These are phyloP conservation scores for Enhydra lutris DNA, from an alignment of 2,113 vertebrate species.

Conservation along the genomic window DNA sequence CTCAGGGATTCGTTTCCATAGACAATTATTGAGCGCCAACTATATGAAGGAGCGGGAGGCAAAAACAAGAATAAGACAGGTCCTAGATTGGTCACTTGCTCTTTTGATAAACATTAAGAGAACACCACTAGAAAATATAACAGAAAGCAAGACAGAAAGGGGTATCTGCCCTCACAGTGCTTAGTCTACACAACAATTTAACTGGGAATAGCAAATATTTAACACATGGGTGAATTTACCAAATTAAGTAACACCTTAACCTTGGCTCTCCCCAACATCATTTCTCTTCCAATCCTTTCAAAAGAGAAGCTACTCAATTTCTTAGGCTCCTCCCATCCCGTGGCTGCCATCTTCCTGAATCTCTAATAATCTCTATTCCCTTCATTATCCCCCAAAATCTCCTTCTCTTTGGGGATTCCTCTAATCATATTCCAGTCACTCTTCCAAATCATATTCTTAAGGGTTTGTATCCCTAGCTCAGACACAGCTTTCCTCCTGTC, in stretches of 20 bases:
- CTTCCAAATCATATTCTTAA: not conserved
- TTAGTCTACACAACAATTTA: not conserved
- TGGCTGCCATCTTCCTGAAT: not conserved
- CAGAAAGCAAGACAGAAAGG: not conserved
- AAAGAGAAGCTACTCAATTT: not conserved
- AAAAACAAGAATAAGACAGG: not conserved
- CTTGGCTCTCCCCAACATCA: not conserved
- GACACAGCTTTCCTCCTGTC: not conserved
- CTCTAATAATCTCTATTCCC: not conserved
- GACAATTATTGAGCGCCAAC: not conserved
- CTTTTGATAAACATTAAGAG: not conserved
- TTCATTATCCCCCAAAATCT: not conserved
- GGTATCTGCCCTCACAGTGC: not conserved
- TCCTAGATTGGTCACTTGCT: not conserved
- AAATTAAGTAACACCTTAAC: not conserved
- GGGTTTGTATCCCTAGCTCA: not conserved
- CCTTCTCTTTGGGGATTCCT: not conserved
- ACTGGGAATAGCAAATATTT: not conserved
- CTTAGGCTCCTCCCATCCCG: not conserved
- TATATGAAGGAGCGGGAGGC: not conserved
- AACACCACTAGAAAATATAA: slow-evolving; percentile 1
- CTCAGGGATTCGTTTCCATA: not conserved
- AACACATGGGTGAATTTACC: not conserved
- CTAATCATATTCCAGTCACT: not conserved
- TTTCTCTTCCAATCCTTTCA: not conserved